Percentiles rank a stretch among this genome's conserved stretches.
phyloP scores from a whole-genome alignment of 1,140 invertebrate species.

The Pseudomyrmex sp. region DNA sequence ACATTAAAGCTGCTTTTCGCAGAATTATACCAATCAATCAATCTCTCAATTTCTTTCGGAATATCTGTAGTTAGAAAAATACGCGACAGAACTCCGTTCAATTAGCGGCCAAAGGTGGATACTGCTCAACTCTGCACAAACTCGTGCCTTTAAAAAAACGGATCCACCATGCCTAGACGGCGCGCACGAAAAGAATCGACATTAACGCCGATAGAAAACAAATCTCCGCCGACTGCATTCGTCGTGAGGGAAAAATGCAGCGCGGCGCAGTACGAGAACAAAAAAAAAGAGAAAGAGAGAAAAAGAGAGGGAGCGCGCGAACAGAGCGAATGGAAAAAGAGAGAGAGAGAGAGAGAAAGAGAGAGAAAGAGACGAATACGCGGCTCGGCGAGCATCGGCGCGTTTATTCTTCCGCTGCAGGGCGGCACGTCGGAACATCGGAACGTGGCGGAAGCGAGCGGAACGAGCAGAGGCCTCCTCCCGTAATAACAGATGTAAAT shows the following conservation, averaged over 20 bases:
- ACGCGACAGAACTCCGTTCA: background rate
- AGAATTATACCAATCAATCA: background rate
- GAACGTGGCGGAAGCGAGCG: conserved; percentile 66
- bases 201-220: conserved; percentile 48
- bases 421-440: conserved; percentile 73
- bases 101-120: conserved; percentile 15
- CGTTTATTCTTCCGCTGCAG: conserved; percentile 66
- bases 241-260: conserved; percentile 55
- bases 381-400: conserved; percentile 52
- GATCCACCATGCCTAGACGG: conserved; percentile 8
- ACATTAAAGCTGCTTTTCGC: conserved; percentile 3
- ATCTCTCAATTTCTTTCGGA: conserved; percentile 4
- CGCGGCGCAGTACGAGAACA: conserved; percentile 19
- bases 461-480: conserved; percentile 75
- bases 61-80: conserved; percentile 9
- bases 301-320: background rate
- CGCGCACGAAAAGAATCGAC: conserved; percentile 37
- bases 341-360: conserved; percentile 18
- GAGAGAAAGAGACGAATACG: conserved; percentile 29
- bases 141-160: conserved; percentile 9
- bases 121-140: conserved; percentile 27
- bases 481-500: conserved; percentile 86
- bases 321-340: background rate
- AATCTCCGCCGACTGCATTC: conserved; percentile 16
- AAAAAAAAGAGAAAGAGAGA: conserved; percentile 19